Evolutionary conservation across 1,140 invertebrate genomes (phyloP), one percentile per base, ranked within the genome.

Genomic region (Caerostris extrusa): DNA sequence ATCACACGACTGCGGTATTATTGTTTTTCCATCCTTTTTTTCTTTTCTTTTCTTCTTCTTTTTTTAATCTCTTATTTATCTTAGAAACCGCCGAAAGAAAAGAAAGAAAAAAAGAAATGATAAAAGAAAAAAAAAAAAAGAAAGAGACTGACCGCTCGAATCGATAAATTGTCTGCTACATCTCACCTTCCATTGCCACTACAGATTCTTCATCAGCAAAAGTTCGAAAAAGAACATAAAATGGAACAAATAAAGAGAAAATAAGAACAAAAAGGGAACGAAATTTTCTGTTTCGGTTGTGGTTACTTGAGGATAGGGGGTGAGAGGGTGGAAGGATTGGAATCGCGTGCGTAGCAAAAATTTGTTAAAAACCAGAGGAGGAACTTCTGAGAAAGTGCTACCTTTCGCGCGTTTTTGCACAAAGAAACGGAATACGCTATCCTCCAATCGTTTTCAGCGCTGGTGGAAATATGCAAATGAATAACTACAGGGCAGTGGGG

Each of bases 71-170:
- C 53, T 77, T 77, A 53, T 10, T 77, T 10, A 34, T 77, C 53
- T 77, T 50, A 77, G 71, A 77, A 77, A 77, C 34, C 71, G 71
- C 71, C 53, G 50, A 34, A 17, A n/a, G 6, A 67, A 67, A 17
- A 14, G n/a, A 64, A 64, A 7, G 0, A n/a, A n/a, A 10, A 5
- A 67, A n/a, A n/a, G 5, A 5, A 67, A n/a, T 17, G 17, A n/a
- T 5, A 12, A 0, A 3, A 7, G 14, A 5, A 64, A 64, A 67
- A 67, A 34, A 34, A 67, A n/a, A 17, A n/a, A 77, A 77, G 71
- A 77, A 50, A 50, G 71, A 77, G 34, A 77, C 71, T 77, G 71
- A 77, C 71, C 71, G 71, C 71, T 77, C 10, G 53, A 77, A 53
- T 50, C 19, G 71, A 77, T 77, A 19, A 34, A 77, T 77, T 77